Evolutionary conservation across 1,140 invertebrate genomes (phyloP), one percentile per base, ranked within the genome.

Genomic region (Homalodisca vitripennis): DNA sequence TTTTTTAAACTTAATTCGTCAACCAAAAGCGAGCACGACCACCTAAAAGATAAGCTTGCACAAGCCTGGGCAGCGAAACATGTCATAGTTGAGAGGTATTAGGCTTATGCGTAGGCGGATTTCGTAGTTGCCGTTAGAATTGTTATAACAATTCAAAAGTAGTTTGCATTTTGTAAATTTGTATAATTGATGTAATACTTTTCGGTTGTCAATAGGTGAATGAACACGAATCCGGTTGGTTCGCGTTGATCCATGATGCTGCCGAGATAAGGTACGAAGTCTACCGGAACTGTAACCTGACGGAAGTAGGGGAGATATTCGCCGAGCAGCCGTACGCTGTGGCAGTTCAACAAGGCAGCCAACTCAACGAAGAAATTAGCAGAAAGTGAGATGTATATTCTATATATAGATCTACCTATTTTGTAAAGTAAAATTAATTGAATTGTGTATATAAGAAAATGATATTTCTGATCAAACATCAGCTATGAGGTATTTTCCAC

Each of bases 161-260:
- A 41, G 6, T 41, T 10, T 41, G 34, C 17, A 6, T 41, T 41
- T 41, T 10, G 17, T 10, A 41, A 41, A 6, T 41, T 46, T 32
- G 17, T 62, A 13, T 1, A 27, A 30, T 64, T 32, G 10, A 27
- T 22, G 14, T 41, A 55, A 68, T 67, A 27, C 20, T 41, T n/a
- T n/a, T n/a, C n/a, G n/a, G n/a, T n/a, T 70, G 41, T 32, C 67
- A 68, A 30, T 63, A 86, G 87, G 90, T 92, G 1, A 82, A 89
- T 67, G 88, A 88, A 20, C 90, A 88, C 74, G 84, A 88, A 53
- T 87, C 92, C 71, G 91, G 90, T 0, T 91, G 94, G 74, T 95
- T 93, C 75, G 93, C 93, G 0, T 93, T 95, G 74, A 94, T 95
- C 74, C 92, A 95, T 74, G 92, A 95, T 78, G 91, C 92, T 0